Evolutionary conservation across 2,888 invertebrate genomes (phyloP).

Genomic region (Nephrotoma guestfalica): DNA sequence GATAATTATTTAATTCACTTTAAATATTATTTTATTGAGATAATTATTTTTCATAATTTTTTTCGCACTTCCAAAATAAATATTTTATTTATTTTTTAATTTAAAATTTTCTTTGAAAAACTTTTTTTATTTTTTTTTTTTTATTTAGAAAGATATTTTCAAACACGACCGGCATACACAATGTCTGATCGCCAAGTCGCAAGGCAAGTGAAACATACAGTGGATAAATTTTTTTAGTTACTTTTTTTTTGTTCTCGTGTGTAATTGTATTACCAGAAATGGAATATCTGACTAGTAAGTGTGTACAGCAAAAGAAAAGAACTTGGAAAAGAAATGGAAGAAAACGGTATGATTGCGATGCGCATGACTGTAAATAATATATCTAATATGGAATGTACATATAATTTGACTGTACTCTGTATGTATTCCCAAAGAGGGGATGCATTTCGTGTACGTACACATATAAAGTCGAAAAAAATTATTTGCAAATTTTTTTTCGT

Average conservation of each 20-base stretch:
- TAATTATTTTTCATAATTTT: neutral
- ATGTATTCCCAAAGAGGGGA: neutral
- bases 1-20: neutral
- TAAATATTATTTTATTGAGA: neutral
- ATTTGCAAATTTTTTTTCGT: neutral
- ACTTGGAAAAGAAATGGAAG: neutral
- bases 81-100: neutral
- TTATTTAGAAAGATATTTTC: conserved; percentile 2
- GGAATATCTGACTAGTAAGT: neutral
- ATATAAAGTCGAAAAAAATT: neutral
- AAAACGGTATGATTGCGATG: neutral
- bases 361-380: neutral
- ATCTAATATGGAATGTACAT: neutral
- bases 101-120: neutral
- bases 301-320: neutral
- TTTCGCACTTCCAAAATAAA: neutral
- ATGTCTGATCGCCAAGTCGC: conserved; percentile 16
- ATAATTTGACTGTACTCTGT: neutral
- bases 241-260: neutral
- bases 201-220: neutral
- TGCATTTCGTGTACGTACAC: neutral
- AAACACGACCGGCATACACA: conserved; percentile 15
- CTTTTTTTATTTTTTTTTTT: neutral
- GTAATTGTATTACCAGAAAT: neutral
- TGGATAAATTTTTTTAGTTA: neutral